phyloP scores from a whole-genome alignment of 2,888 invertebrate genomes.

The Drosophila paramelanica region DNA sequence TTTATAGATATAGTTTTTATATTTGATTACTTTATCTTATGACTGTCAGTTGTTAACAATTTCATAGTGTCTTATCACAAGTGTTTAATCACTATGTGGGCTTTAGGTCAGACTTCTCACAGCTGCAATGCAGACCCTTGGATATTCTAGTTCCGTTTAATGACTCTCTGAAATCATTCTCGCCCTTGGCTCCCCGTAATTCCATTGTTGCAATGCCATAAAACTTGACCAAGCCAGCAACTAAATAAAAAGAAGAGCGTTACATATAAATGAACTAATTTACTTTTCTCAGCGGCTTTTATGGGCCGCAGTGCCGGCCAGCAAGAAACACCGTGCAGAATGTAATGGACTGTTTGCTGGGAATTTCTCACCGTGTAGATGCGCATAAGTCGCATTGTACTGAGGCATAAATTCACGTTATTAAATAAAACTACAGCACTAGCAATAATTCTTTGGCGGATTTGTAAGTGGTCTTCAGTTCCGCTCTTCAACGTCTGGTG shows the following conservation, averaged over 20 bases:
- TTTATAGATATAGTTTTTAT: neutral
- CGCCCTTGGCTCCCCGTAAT: conserved; percentile 40
- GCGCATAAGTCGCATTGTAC: conserved; percentile 52
- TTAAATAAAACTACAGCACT: conserved; percentile 72
- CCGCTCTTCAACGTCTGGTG: conserved; percentile 46
- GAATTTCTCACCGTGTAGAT: conserved; percentile 77
- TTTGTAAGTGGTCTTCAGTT: conserved; percentile 68
- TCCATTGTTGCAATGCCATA: conserved; percentile 64
- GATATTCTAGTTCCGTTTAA: conserved; percentile 27
- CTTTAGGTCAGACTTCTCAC: conserved; percentile 1
- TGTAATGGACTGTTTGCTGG: conserved; percentile 39
- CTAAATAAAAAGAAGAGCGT: conserved; percentile 8
- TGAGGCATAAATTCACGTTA: conserved; percentile 71
- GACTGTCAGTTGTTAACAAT: neutral
- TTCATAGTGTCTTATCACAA: neutral
- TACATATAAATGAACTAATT: conserved; percentile 75
- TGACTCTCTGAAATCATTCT: conserved; percentile 36
- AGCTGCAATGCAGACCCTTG: neutral
- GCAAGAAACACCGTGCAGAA: conserved; percentile 12
- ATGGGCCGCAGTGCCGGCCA: conserved; percentile 38
- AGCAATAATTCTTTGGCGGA: conserved; percentile 77
- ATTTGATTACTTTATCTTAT: conserved; percentile 1
- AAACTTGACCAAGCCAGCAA: conserved; percentile 62
- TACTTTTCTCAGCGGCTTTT: conserved; percentile 61
- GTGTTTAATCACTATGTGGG: conserved; percentile 17